Evolutionary conservation across 2,888 invertebrate genomes (phyloP).

Genomic region (Cotesia congregata): DNA sequence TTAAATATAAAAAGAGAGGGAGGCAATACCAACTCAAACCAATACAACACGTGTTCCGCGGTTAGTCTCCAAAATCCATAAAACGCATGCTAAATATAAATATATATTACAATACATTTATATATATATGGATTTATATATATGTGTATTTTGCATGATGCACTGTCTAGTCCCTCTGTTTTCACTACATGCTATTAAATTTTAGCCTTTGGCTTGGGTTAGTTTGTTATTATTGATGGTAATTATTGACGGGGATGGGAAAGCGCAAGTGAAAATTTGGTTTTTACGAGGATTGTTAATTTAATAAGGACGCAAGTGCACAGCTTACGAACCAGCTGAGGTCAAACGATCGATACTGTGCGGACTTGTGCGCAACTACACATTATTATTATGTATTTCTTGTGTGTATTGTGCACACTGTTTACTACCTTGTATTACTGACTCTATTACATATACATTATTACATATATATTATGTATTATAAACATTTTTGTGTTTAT

Average conservation of each 20-base stretch:
- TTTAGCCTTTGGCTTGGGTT: too few relatives aligned
- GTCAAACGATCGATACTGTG: constrained; percentile 58
- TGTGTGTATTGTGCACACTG: constrained; percentile 54
- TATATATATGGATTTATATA: not conserved
- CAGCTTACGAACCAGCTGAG: constrained; percentile 56
- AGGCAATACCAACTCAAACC: not conserved
- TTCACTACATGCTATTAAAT: not conserved
- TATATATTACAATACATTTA: not conserved
- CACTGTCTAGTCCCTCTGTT: not conserved
- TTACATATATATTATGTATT: not conserved
- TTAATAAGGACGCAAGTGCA: constrained; percentile 42
- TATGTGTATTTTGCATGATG: not conserved
- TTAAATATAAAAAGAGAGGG: not conserved
- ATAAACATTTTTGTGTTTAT: too few relatives aligned
- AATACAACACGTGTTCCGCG: not conserved
- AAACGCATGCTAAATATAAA: constrained; percentile 1
- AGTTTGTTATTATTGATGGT: too few relatives aligned
- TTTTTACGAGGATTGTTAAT: constrained; percentile 17
- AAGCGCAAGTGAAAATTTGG: too few relatives aligned
- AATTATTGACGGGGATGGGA: too few relatives aligned
- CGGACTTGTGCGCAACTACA: constrained; percentile 37
- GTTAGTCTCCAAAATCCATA: not conserved
- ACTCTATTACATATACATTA: not conserved
- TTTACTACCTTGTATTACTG: constrained; percentile 18
- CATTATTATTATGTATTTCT: constrained; percentile 51